Base-by-base conservation (phyloP, 2,113 vertebrate genomes). In the Myiozetetes cayanensis region DNA sequence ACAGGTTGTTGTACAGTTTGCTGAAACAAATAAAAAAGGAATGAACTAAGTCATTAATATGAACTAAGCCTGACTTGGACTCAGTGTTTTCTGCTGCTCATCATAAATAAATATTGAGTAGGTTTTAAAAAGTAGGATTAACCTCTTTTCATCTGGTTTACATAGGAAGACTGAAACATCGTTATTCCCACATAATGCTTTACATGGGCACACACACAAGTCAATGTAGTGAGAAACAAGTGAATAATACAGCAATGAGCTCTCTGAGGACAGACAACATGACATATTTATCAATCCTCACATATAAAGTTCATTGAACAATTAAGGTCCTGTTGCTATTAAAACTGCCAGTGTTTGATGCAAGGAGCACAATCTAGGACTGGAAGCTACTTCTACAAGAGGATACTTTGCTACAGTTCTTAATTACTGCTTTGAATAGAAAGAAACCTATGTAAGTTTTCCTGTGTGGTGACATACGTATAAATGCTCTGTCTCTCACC, bases 1-100 rank as follows among this genome's bases (percentile, higher is more conserved):
- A 96, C 99, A 99, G 62, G 97, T 98, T 72, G 97, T 97, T 56
- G 98, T 99, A 90, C 98, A 99, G 96, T 99, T 99, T 65, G 97
- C 98, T 99, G 97, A 93, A 96, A 91, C 81, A 93, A 96, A 88
- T 50, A 93, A 87, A 85, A 70, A 73, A 93, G 25, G 73, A 81
- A 79, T 31, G 0, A 82, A 43, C 18, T 10, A 67, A 86, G 22
- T 84, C 10, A 46, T 72, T 77, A 44, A 78, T 22, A 80, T 4
- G 39, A 81, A 41, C 31, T 71, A 37, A 35, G 25, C 33, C 49
- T 77, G 52, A 65, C 47, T 56, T 68, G 61, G 56, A 58, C 27
- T 13, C 66, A 44, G 41, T 39, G 12, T 44, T 77, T 91, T 84
- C 67, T 83, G 50, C 14, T 85, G 50, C n/a, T 85, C 15, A 56